Conservation (phyloP, 1,140 invertebrate species). For the Carcinoscorpius rotundicauda region DNA sequence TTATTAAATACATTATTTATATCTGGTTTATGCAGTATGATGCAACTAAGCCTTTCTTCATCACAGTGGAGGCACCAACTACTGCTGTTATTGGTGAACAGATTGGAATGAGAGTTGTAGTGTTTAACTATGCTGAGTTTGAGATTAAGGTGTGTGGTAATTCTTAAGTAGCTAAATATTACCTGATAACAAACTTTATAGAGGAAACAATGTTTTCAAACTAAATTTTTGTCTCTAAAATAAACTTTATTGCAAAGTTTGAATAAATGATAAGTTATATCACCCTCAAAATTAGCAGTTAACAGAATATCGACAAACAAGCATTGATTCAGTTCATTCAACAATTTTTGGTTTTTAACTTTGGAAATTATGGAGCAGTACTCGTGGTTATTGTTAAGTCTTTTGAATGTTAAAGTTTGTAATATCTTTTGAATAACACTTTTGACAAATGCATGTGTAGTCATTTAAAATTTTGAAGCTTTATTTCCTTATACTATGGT, state of each 20-base stretch:
- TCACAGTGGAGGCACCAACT: slow-evolving; percentile 40
- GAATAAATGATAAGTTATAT: no score
- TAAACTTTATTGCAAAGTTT: neutral
- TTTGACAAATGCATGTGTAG: no score
- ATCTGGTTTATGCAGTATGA: slow-evolving; percentile 31
- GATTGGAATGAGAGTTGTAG: slow-evolving; percentile 39
- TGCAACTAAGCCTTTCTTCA: slow-evolving; percentile 42
- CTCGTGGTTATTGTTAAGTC: no score
- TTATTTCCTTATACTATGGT: no score
- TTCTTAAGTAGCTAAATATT: neutral
- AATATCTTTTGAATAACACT: no score
- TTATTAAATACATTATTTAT: neutral
- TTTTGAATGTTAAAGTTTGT: no score
- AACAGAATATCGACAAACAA: no score
- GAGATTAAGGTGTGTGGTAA: slow-evolving; percentile 24
- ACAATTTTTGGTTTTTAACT: no score
- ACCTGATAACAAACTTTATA: neutral
- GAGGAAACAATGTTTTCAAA: neutral
- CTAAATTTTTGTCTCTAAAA: neutral
- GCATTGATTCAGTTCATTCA: no score
- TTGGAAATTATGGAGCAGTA: no score
- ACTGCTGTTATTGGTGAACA: slow-evolving; percentile 44
- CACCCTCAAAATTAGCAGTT: no score
- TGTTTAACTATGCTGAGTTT: slow-evolving; percentile 42
- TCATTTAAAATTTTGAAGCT: no score